phyloP scores from a whole-genome alignment of 2,888 invertebrate species.

The Dendrolimus pini region DNA sequence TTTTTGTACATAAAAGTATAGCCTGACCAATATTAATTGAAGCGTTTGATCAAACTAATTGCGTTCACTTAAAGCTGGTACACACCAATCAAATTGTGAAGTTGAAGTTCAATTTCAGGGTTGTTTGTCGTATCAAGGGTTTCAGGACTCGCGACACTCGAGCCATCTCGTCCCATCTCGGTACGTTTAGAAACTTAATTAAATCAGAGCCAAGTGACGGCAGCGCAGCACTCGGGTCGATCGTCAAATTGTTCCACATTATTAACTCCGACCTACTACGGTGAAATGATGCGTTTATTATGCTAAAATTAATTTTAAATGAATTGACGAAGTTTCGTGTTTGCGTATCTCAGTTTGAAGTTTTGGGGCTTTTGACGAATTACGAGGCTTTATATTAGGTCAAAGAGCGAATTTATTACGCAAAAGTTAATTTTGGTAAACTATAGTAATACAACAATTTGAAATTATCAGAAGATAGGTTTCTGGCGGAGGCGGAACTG shows the following conservation, averaged over 20 bases:
- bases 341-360: neutral
- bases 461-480: too few species aligned
- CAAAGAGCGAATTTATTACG: neutral
- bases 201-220: constrained; percentile 48
- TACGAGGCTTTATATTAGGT: neutral
- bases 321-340: neutral
- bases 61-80: neutral
- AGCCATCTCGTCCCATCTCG: constrained; percentile 18
- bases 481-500: too few species aligned
- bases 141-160: constrained; percentile 16
- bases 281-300: neutral
- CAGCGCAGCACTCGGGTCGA: constrained; percentile 38
- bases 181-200: constrained; percentile 42
- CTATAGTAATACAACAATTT: too few species aligned
- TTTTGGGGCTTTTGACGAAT: neutral
- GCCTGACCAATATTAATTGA: too few species aligned
- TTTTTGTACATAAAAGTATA: too few species aligned
- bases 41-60: neutral
- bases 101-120: constrained; percentile 11
- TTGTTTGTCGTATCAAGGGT: constrained; percentile 20
- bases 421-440: neutral
- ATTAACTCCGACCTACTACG: constrained; percentile 25
- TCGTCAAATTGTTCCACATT: constrained; percentile 49
- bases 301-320: constrained; percentile 1
- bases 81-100: neutral